phyloP scores from a whole-genome alignment of 2,797 vertebrate species.

The Amazonetta brasiliensis region DNA sequence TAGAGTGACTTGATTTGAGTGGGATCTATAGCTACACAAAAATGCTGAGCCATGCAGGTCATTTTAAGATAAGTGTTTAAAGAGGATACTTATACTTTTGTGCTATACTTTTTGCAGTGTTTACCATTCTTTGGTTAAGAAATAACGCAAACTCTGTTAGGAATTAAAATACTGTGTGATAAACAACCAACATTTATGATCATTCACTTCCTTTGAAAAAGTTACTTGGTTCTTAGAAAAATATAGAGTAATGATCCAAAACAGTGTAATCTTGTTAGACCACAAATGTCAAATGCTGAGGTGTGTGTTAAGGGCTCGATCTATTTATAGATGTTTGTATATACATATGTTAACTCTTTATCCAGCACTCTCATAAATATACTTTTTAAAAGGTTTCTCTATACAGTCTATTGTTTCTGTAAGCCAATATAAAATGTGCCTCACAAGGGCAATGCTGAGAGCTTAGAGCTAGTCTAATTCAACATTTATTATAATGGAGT shows the following conservation, averaged over 20 bases:
- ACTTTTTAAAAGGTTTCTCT: neutral
- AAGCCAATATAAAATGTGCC: neutral
- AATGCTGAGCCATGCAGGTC: neutral
- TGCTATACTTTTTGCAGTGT: neutral
- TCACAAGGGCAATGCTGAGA: neutral
- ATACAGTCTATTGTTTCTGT: neutral
- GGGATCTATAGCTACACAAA: neutral
- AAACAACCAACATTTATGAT: slow-evolving; percentile 11
- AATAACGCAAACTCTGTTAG: neutral
- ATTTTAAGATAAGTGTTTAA: neutral
- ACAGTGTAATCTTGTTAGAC: neutral
- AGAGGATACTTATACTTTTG: neutral
- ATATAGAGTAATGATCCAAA: neutral
- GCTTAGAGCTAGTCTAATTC: neutral
- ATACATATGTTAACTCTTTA: neutral
- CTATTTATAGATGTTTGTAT: neutral
- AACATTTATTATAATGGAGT: neutral
- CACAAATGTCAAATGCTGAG: neutral
- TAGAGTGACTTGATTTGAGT: neutral
- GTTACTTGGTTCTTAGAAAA: neutral
- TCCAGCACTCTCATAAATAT: neutral
- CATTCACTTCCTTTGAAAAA: neutral
- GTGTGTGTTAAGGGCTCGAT: neutral
- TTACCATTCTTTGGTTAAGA: neutral
- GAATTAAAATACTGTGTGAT: neutral